Evolutionary conservation across 2,888 invertebrate genomes (phyloP).

Genomic region (Drosophila conformis): DNA sequence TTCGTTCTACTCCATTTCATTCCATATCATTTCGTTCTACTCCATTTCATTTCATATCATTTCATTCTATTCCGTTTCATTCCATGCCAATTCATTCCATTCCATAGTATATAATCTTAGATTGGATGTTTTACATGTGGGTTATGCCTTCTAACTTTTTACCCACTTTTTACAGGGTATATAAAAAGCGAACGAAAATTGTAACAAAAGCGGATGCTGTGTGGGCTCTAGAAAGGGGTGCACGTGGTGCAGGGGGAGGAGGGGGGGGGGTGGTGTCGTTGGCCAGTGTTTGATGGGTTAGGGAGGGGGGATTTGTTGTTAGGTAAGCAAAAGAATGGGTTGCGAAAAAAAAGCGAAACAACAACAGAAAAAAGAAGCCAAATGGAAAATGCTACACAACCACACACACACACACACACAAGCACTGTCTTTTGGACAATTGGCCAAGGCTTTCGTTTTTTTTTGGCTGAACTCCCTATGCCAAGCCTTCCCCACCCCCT

Average conservation of each 20-base stretch:
- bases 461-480: conserved; percentile 25
- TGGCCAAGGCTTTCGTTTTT: conserved; percentile 61
- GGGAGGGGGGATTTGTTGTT: conserved; percentile 27
- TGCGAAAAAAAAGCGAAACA: conserved; percentile 48
- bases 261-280: background rate
- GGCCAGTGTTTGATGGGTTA: background rate
- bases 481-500: conserved; percentile 7
- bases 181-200: conserved; percentile 35
- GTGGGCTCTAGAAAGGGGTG: conserved; percentile 27
- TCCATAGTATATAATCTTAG: background rate
- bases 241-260: background rate
- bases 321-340: conserved; percentile 60
- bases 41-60: background rate
- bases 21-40: background rate
- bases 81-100: background rate
- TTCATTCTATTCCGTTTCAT: background rate
- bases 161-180: conserved; percentile 40
- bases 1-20: no score
- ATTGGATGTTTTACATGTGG: background rate
- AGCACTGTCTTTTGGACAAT: conserved; percentile 58
- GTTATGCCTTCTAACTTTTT: background rate
- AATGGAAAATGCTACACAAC: conserved; percentile 55
- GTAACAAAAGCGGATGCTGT: conserved; percentile 58
- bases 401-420: conserved; percentile 33
- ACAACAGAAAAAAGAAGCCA: conserved; percentile 46